Base-by-base conservation (phyloP, 2,888 invertebrate species). In the Physocephala rufipes region DNA sequence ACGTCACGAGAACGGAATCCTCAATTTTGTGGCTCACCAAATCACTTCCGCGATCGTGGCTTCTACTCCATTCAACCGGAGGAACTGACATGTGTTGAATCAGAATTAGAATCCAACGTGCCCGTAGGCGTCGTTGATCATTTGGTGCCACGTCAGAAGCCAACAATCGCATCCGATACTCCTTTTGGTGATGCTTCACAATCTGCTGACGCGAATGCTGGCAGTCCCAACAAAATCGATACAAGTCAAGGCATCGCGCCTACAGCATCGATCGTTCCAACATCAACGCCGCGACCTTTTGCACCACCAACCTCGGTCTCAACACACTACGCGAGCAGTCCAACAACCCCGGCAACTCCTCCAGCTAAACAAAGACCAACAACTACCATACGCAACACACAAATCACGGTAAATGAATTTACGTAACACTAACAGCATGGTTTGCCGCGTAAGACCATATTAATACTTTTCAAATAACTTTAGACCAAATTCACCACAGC, bases 1-100 rank as follows among this genome's bases (percentile, higher is more conserved):
- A 96, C 96, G 15, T 95, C 95, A 75, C 89, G 96, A 58, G 96
- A 96, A 86, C 89, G 95, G 78, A 95, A 94, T 85, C 96, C 96
- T 9, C 96, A 96, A 85, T 96, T 96, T 85, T 96, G 96, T 81
- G 96, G 95, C 16, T 91, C 91, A 77, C 96, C 96, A 1, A 88
- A 90, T 1, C 88, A 91, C 75, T 92, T 96, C 79, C 90, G 93
- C 71, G 93, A 94, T 74, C 89, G 93, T 62, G 94, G 92, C 49
- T 95, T 96, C 86, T 95, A 95, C 82, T 94, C 93, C 80, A 93
- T 96, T 77, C 91, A 92, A 84, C 91, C 93, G 0, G 92, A 91
- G 79, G 96, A 92, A 84, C 84, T 92, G 71, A 87, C 88, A 53
- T 92, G 92, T 73, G 84, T 85, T 5, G 84, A 86, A 77, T 89